phyloP scores from a whole-genome alignment of 2,797 vertebrate species.

The Lindbergichthys nudifrons region DNA sequence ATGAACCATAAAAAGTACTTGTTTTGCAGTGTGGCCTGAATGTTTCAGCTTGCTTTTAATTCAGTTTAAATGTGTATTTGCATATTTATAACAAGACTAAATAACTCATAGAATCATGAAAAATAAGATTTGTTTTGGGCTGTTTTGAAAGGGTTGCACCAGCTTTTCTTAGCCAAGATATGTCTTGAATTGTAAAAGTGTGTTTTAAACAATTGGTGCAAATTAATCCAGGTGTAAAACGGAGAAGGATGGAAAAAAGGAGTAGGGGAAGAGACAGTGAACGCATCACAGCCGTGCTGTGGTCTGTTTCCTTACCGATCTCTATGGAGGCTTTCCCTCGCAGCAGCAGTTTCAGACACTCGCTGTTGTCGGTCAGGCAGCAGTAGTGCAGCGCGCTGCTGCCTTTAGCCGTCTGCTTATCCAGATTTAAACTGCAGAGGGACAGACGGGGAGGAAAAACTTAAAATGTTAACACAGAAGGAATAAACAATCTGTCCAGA shows the following conservation, averaged over 20 bases:
- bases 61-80: no score
- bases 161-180: no score
- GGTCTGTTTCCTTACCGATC: constrained; percentile 85
- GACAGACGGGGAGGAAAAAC: constrained; percentile 18
- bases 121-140: no score
- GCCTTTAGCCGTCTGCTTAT: constrained; percentile 96
- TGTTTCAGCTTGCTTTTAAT: neutral
- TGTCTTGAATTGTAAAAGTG: no score
- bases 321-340: constrained; percentile 97
- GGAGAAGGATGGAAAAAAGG: neutral
- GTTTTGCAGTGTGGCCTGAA: neutral
- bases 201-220: neutral
- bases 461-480: constrained; percentile 4
- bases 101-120: no score
- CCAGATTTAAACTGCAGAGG: constrained; percentile 91
- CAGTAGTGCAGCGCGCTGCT: constrained; percentile 98
- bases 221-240: neutral
- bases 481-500: neutral
- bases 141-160: no score
- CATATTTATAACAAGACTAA: no score
- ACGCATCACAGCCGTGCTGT: neutral
- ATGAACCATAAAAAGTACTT: neutral
- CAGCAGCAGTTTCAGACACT: constrained; percentile 97
- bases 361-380: constrained; percentile 97
- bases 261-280: neutral